Evolutionary conservation across 2,797 vertebrate genomes (phyloP), one percentile per base, ranked within the genome.

Genomic region (Falco berigora): DNA sequence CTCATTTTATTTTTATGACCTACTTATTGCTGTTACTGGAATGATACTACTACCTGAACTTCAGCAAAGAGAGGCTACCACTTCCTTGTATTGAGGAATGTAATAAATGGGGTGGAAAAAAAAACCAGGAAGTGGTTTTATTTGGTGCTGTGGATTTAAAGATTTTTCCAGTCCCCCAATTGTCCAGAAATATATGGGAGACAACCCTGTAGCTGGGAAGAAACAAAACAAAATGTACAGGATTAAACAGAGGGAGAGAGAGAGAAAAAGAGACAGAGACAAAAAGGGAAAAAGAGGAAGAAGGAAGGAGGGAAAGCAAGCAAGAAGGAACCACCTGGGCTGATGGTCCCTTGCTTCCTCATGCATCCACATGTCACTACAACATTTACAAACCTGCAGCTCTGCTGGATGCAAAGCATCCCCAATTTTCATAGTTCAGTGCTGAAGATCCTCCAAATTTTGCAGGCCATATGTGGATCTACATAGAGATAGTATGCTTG

Each of bases 31-130:
- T 77, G 32, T 67, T 89, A 58, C n/a, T 71, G 42, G 55, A 90
- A 62, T 52, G 6, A 61, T 59, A 85, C 28, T 68, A 75, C 27
- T 83, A 74, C 77, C 52, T 59, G 27, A 88, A 88, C 68, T 79
- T 79, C 78, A 69, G 34, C 44, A 90, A 92, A 87, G 63, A 88
- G 50, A 80, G 50, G 46, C 24, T 84, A 69, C 50, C 30, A 40
- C 72, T 95, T 94, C 89, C 86, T 94, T 91, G 56, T 95, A 90
- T 24, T 84, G 74, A 96, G 69, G 75, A 94, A 82, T 18, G 21
- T 63, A 77, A 93, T 64, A 90, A 67, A 75, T 46, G 30, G 30
- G 21, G 44, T 47, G 75, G 22, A 32, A 52, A 72, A 66, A 66
- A 74, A 38, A 53, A 47, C 67, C 76, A 94, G 86, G 77, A 97